A percentile compares a stretch with the other conserved stretches of the same genome.
These are phyloP conservation scores for Thera obeliscata DNA, from an alignment of 2,888 invertebrate genomes.

Conservation along the genomic window DNA sequence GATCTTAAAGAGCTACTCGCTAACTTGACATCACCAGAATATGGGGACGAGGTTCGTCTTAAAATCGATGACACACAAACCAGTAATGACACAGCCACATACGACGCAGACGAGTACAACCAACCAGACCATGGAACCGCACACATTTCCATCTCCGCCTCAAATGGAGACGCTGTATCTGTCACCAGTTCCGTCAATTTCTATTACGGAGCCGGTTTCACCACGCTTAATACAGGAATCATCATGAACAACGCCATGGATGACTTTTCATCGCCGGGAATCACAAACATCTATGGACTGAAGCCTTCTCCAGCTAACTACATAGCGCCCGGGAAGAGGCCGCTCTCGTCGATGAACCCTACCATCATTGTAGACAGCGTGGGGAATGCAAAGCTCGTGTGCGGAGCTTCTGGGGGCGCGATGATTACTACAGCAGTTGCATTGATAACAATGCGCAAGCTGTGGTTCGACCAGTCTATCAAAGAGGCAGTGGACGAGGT, in stretches of 20 bases:
- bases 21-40: constrained; percentile 86
- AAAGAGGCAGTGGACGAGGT: constrained; percentile 92
- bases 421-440: constrained; percentile 91
- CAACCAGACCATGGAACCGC: constrained; percentile 92
- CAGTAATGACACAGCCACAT: constrained; percentile 85
- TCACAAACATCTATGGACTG: constrained; percentile 87
- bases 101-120: constrained; percentile 86
- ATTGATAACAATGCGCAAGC: constrained; percentile 87
- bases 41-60: constrained; percentile 83
- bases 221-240: constrained; percentile 92
- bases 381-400: constrained; percentile 88
- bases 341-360: constrained; percentile 95
- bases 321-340: constrained; percentile 91
- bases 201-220: constrained; percentile 92
- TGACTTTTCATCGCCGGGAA: constrained; percentile 93
- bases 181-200: constrained; percentile 96
- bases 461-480: constrained; percentile 90
- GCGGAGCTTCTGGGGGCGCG: constrained; percentile 93
- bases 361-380: constrained; percentile 89
- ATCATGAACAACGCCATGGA: constrained; percentile 98
- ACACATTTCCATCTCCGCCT: constrained; percentile 93
- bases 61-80: constrained; percentile 88
- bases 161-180: constrained; percentile 96
- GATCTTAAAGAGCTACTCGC: constrained; percentile 86
- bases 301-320: constrained; percentile 92